Evolutionary conservation across 2,797 vertebrate species (phyloP), one percentile per base, ranked within the genome.

Genomic region (Xiphophorus birchmanni): DNA sequence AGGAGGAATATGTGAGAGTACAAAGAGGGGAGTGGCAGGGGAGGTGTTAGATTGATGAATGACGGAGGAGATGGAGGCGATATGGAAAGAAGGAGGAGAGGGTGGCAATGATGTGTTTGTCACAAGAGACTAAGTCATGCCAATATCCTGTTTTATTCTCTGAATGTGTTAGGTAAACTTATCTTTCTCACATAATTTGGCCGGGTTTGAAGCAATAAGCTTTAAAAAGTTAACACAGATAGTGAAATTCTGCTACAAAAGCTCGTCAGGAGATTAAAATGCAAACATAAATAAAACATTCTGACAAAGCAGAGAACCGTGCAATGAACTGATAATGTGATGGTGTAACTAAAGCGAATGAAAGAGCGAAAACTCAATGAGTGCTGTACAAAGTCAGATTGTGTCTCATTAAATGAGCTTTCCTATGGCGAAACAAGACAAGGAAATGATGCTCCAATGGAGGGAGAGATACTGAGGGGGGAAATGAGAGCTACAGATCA

Each of bases 351-450:
- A 72, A 88, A 63, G 54, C 73, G 79, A 47, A 54, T 42, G 58
- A 83, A 74, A 79, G 35, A 73, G 71, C 45, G 60, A 83, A 80
- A 86, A n/a, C 76, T 56, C 73, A 72, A 54, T 78, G 80, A 84
- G 69, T 82, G 74, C 81, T 81, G 35, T 21, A 77, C 82, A 82
- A 81, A 82, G 79, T 81, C 80, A 85, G 78, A 82, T 78, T 72
- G 78, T 80, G 86, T 84, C 84, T 92, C 88, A 81, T 81, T 76
- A 78, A 79, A 69, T 84, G 74, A 91, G 85, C 82, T 86, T 88
- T 87, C 82, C 85, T 75, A 69, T 88, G 80, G 91, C 78, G 80
- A 85, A 92, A 88, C 72, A 82, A 87, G 83, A 91, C 83, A 80
- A 73, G 77, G 82, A 82, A 83, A 80, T 86, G 76, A 81, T 83